Percentiles rank a stretch among this genome's conserved stretches.
Conservation (phyloP, 2,888 invertebrate species). For the Agrotis ipsilon region DNA sequence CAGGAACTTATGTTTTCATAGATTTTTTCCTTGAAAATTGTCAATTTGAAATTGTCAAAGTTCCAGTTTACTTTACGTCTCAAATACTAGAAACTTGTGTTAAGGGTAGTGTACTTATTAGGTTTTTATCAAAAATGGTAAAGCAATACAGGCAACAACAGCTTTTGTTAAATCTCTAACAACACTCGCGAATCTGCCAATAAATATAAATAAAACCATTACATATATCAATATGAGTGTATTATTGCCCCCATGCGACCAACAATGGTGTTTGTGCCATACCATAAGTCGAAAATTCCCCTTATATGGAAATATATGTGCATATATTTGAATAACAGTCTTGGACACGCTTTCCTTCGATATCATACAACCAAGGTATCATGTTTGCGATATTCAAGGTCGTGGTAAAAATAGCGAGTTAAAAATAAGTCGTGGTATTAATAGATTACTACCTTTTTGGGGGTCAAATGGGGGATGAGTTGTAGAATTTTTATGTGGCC, state of each 20-base stretch:
- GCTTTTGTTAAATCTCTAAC: not conserved
- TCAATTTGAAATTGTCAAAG: too few relatives aligned
- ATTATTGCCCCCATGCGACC: slow-evolving; percentile 25
- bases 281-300: slow-evolving; percentile 16
- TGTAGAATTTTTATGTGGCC: too few relatives aligned
- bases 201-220: slow-evolving; percentile 9
- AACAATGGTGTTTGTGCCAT: slow-evolving; percentile 28
- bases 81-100: too few relatives aligned
- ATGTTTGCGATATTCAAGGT: slow-evolving; percentile 55
- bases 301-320: slow-evolving; percentile 48
- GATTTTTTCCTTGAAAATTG: too few relatives aligned
- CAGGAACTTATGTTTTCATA: too few relatives aligned
- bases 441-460: slow-evolving; percentile 38
- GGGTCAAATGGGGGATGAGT: slow-evolving; percentile 10
- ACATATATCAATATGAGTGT: not conserved
- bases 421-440: slow-evolving; percentile 44
- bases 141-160: not conserved
- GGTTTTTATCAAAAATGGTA: not conserved
- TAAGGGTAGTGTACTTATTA: too few relatives aligned
- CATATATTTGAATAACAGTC: slow-evolving; percentile 58
- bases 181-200: not conserved
- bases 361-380: slow-evolving; percentile 17
- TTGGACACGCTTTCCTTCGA: slow-evolving; percentile 17
- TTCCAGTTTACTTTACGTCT: too few relatives aligned
- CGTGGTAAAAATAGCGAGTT: slow-evolving; percentile 42